phyloP scores from a whole-genome alignment of 2,797 vertebrate species.

The Acrocephalus scirpaceus region DNA sequence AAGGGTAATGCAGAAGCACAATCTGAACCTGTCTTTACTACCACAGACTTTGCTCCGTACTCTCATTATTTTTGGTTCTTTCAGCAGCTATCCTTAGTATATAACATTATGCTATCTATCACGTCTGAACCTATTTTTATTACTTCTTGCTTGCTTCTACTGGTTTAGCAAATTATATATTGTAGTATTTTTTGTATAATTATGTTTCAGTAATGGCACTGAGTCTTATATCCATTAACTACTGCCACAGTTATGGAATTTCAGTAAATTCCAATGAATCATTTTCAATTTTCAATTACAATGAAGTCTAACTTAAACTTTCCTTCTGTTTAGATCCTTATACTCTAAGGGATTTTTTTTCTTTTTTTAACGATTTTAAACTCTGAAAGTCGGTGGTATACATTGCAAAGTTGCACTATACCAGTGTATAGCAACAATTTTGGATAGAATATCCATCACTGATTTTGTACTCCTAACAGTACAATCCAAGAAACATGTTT shows the following conservation, averaged over 20 bases:
- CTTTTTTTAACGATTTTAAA: not conserved
- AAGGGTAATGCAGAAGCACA: not conserved
- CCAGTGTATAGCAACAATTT: not conserved
- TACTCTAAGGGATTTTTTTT: not conserved
- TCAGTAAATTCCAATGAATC: not conserved
- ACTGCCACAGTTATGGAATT: not conserved
- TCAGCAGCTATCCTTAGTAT: not conserved
- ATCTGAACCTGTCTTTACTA: not conserved
- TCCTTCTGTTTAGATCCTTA: not conserved
- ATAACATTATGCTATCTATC: not conserved
- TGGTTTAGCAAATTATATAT: not conserved
- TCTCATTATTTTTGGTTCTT: conserved; percentile 17
- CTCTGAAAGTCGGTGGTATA: not conserved
- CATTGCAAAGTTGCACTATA: not conserved
- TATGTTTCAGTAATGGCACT: not conserved
- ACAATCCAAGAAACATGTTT: conserved; percentile 26
- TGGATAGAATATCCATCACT: not conserved
- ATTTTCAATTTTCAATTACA: not conserved
- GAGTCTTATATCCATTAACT: not conserved
- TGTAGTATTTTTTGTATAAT: not conserved
- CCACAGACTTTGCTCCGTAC: not conserved
- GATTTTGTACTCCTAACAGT: conserved; percentile 50
- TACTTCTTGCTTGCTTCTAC: not conserved
- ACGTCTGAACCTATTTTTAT: not conserved
- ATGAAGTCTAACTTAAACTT: not conserved